Evolutionary conservation across 2,797 vertebrate species (phyloP).

Genomic region (Paratrypauchen microcephalus): DNA sequence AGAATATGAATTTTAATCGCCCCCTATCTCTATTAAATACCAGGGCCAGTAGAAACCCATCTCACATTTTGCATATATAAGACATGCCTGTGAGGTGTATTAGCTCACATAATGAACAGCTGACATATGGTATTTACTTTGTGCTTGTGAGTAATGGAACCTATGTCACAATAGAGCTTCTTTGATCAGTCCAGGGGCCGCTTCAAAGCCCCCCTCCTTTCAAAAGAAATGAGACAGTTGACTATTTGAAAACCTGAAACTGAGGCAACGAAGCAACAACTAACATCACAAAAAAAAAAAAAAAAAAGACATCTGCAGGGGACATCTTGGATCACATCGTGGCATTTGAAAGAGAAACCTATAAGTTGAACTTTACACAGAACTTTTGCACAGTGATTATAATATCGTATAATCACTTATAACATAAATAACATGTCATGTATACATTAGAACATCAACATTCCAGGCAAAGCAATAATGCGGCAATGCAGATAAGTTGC

Average conservation of each 20-base stretch:
- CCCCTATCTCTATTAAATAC: no score
- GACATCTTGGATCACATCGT: constrained; percentile 27
- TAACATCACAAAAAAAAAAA: constrained; percentile 13
- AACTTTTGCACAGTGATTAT: no score
- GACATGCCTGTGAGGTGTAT: constrained; percentile 23
- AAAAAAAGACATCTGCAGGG: constrained; percentile 9
- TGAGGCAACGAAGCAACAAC: constrained; percentile 30
- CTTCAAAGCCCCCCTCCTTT: constrained; percentile 53
- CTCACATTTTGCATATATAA: constrained; percentile 17
- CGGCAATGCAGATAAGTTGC: no score
- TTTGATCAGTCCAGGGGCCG: constrained; percentile 39
- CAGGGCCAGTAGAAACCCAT: neutral
- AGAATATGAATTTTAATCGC: no score
- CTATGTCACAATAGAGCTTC: constrained; percentile 8
- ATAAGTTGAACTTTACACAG: neutral
- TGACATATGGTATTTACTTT: constrained; percentile 45
- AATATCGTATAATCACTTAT: no score
- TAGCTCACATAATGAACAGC: constrained; percentile 23
- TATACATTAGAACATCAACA: no score
- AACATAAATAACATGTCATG: no score
- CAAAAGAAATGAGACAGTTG: constrained; percentile 24
- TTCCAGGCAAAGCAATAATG: no score
- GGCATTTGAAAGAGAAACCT: constrained; percentile 8
- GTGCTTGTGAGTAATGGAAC: constrained; percentile 14
- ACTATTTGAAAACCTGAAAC: constrained; percentile 30